Base-by-base conservation (phyloP, 2,797 vertebrate species). In the Chelon labrosus region DNA sequence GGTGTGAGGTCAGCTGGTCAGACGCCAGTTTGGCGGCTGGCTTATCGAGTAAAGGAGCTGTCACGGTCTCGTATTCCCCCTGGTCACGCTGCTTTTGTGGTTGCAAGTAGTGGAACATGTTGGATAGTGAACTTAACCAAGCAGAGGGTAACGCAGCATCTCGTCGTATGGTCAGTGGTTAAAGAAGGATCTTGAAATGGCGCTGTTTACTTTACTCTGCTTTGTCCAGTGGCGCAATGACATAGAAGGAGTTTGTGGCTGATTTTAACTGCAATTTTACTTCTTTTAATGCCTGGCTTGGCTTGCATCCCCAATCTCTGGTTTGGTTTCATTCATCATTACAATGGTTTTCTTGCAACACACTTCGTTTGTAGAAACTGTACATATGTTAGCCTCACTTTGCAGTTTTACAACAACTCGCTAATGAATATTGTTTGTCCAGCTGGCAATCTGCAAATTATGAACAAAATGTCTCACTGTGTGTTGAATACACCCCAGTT, bases 1-100 rank as follows among this genome's bases (percentile, higher is more conserved):
- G 52, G 68, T 42, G 58, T 75, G 83, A 82, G 89, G 88, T 93
- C 91, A 91, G 79, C 44, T 64, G 80, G 79, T 86, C 83, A 86
- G 88, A 86, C 69, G 80, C 84, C 88, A 84, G 74, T 73, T 83
- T 79, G 88, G 76, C 89, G 88, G 77, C 78, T 64, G 10, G 70
- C 61, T 86, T 82, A 85, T 65, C 41, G 71, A 87, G 80, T 77
- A 58, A 82, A 70, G 73, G 62, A 50, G 5, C 73, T 35, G 74
- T 79, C 49, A n/a, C 17, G 17, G 63, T 75, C 70, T 85, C 83
- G 55, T 57, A 66, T 85, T 86, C 64, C 80, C 81, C 6, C 62
- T 3, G 60, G 77, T 35, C 68, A 66, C 22, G 61, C 72, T 69
- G 58, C 39, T 44, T 31, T 25, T 54, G 50, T 44, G 41, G 64